phyloP scores from a whole-genome alignment of 2,113 vertebrate genomes.

The Sorex araneus region DNA sequence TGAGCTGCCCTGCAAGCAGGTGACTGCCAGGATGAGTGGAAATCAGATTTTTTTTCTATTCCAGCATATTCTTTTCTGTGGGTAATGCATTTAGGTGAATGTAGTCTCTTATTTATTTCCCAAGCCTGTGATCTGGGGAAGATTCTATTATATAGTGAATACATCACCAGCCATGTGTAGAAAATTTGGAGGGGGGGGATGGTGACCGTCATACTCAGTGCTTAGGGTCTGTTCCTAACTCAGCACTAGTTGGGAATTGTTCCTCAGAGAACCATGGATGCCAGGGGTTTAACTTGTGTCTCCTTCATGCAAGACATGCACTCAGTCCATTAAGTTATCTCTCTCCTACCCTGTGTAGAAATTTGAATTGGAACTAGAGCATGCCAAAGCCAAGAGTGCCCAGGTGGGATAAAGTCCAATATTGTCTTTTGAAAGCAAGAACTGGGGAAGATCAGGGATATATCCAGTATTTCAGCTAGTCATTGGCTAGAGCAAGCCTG shows the following conservation, averaged over 20 bases:
- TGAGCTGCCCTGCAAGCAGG: background rate
- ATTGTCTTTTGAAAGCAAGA: background rate
- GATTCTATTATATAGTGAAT: constrained; percentile 7
- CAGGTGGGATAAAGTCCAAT: constrained; percentile 34
- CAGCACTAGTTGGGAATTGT: too few species aligned
- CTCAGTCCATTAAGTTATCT: too few species aligned
- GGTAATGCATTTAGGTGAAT: background rate
- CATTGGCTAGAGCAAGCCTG: background rate
- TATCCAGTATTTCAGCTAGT: constrained; percentile 2
- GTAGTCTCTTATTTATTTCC: background rate
- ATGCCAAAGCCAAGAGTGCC: constrained; percentile 28
- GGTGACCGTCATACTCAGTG: too few species aligned
- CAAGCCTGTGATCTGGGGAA: background rate
- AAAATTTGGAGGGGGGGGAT: background rate
- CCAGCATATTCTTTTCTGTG: constrained; percentile 6
- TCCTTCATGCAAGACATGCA: too few species aligned
- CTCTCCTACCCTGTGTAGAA: too few species aligned
- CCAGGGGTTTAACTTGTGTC: too few species aligned
- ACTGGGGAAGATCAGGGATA: background rate
- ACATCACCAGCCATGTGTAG: constrained; percentile 35
- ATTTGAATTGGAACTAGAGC: constrained; percentile 36
- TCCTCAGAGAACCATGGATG: too few species aligned
- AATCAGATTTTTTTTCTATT: constrained; percentile 3
- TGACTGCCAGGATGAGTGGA: background rate
- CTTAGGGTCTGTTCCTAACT: too few species aligned